Evolutionary conservation across 2,797 vertebrate species (phyloP).

Genomic region (Streptopelia turtur): DNA sequence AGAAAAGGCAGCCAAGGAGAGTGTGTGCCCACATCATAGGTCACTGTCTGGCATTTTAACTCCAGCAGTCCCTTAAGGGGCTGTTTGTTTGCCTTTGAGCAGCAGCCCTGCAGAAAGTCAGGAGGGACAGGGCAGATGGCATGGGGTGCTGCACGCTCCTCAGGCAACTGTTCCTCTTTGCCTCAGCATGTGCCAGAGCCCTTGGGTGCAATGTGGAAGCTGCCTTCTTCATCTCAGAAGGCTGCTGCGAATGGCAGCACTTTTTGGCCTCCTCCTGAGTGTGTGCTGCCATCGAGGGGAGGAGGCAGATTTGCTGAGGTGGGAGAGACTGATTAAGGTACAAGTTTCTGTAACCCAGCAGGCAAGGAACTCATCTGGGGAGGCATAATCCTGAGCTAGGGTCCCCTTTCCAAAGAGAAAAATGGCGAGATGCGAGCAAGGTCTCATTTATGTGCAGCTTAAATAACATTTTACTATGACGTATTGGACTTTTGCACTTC

Average conservation of each 20-base stretch:
- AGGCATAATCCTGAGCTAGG: neutral
- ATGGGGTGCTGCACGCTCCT: rapidly evolving
- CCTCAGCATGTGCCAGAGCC: rapidly evolving
- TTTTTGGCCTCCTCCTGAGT: neutral
- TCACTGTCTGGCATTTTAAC: neutral
- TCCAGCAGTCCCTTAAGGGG: neutral
- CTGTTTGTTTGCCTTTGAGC: neutral
- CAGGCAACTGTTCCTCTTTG: neutral
- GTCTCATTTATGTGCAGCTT: neutral
- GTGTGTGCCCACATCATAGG: neutral
- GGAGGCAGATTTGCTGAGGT: neutral
- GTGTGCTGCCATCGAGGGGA: rapidly evolving
- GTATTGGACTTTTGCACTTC: constrained; percentile 21
- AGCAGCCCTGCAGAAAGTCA: neutral
- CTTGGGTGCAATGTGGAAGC: rapidly evolving
- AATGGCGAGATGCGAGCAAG: neutral
- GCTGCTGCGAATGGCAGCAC: neutral
- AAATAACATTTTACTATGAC: constrained; percentile 30
- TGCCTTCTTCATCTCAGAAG: neutral
- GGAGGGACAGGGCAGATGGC: neutral
- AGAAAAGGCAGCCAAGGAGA: neutral
- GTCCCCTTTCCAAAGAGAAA: neutral
- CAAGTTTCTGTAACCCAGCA: neutral
- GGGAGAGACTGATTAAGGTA: neutral
- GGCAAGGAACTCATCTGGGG: neutral